Percentiles rank a stretch among this genome's conserved stretches.
These are phyloP conservation scores for Himalopsyche japonica DNA, from an alignment of 2,888 invertebrate genomes.

Conservation along the genomic window DNA sequence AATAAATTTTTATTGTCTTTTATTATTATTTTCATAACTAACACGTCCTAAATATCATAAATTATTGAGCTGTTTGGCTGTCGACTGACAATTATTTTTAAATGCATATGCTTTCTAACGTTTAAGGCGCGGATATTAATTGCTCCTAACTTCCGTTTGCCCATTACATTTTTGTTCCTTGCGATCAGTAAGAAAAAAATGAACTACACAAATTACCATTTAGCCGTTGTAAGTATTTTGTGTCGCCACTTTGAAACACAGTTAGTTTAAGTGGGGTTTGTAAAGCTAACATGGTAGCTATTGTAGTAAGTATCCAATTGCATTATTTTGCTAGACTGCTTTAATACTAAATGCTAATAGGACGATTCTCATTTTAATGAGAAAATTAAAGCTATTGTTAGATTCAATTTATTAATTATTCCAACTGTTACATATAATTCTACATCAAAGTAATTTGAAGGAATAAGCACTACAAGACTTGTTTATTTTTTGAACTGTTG, in stretches of 20 bases:
- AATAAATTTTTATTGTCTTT: no score
- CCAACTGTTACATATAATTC: no score
- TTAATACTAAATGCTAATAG: neutral
- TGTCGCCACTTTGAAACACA: neutral
- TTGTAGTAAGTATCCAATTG: neutral
- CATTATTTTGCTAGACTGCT: neutral
- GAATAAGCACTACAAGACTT: no score
- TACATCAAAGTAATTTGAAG: no score
- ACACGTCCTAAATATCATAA: no score
- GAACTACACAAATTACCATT: neutral
- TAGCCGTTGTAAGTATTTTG: constrained; percentile 2
- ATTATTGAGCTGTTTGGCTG: no score
- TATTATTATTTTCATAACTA: no score
- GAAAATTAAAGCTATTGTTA: no score
- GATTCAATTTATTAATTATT: no score
- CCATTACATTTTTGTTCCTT: neutral
- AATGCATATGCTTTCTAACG: neutral
- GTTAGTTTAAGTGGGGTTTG: neutral
- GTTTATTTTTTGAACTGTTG: no score
- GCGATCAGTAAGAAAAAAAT: neutral
- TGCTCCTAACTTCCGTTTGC: neutral
- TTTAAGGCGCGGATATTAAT: neutral
- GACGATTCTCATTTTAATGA: no score
- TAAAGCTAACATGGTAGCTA: neutral
- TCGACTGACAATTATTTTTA: neutral